phyloP scores from a whole-genome alignment of 2,113 vertebrate genomes.

The Nerophis lumbriciformis region DNA sequence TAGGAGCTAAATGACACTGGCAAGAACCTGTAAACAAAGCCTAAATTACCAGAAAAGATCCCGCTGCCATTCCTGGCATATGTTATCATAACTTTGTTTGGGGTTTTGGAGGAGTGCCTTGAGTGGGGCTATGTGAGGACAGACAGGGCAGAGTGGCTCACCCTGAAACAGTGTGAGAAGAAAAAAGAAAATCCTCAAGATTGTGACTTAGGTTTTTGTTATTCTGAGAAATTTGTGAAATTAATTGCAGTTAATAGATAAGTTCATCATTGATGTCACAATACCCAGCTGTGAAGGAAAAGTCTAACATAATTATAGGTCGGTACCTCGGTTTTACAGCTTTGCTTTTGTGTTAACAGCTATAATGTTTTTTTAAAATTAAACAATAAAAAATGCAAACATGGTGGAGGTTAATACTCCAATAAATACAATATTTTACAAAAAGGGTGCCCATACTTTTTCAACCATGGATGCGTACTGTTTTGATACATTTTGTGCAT shows the following conservation, averaged over 20 bases:
- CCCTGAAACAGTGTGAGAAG: conserved; percentile 5
- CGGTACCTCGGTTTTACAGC: no score
- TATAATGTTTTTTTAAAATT: no score
- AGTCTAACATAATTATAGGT: no score
- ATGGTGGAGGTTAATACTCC: no score
- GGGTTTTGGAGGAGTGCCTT: conserved; percentile 7
- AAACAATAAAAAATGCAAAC: no score
- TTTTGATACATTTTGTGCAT: no score
- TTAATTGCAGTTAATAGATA: neutral
- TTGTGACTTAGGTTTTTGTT: neutral
- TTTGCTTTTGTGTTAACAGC: no score
- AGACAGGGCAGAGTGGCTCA: conserved; percentile 12
- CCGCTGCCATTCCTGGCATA: conserved; percentile 42
- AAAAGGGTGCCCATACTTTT: no score
- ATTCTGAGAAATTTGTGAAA: neutral
- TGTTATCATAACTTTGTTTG: conserved; percentile 16
- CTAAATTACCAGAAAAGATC: conserved; percentile 71
- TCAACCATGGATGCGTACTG: no score
- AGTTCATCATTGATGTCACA: neutral
- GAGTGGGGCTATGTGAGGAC: conserved; percentile 5
- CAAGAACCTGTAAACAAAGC: conserved; percentile 71
- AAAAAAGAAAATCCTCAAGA: neutral
- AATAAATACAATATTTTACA: no score
- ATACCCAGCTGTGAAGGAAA: neutral
- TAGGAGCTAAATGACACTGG: conserved; percentile 61